phyloP scores from a whole-genome alignment of 2,888 invertebrate species.

The Epiblema foenella region DNA sequence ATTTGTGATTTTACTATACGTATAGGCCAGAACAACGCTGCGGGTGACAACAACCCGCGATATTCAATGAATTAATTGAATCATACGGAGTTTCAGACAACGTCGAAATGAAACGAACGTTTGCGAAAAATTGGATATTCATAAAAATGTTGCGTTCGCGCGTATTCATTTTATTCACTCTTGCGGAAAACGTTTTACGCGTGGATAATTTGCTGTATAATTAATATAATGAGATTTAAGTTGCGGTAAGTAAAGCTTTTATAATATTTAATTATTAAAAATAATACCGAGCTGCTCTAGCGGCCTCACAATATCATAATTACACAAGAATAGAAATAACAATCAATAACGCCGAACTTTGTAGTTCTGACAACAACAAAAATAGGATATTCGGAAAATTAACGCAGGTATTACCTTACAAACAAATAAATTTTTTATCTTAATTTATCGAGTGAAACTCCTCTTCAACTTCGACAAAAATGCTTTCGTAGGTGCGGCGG shows the following conservation, averaged over 20 bases:
- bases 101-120: conserved; percentile 32
- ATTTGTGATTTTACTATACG: conserved; percentile 1
- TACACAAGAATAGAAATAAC: neutral
- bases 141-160: conserved; percentile 35
- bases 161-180: conserved; percentile 36
- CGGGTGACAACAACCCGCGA: conserved; percentile 38
- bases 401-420: too few relatives aligned
- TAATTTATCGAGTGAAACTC: too few relatives aligned
- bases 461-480: too few relatives aligned
- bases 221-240: conserved; percentile 13
- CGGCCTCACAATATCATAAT: too few relatives aligned
- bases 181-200: conserved; percentile 15
- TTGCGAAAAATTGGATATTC: conserved; percentile 24
- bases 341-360: neutral
- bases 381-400: too few relatives aligned
- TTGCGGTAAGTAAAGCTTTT: conserved; percentile 6
- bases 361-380: too few relatives aligned
- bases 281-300: too few relatives aligned
- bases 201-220: conserved; percentile 17
- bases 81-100: conserved; percentile 39
- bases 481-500: too few relatives aligned
- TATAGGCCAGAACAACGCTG: conserved; percentile 19
- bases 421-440: too few relatives aligned
- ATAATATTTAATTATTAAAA: neutral
- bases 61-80: conserved; percentile 45